Evolutionary conservation across 2,113 vertebrate genomes (phyloP).

Genomic region (Aegotheles bennettii): DNA sequence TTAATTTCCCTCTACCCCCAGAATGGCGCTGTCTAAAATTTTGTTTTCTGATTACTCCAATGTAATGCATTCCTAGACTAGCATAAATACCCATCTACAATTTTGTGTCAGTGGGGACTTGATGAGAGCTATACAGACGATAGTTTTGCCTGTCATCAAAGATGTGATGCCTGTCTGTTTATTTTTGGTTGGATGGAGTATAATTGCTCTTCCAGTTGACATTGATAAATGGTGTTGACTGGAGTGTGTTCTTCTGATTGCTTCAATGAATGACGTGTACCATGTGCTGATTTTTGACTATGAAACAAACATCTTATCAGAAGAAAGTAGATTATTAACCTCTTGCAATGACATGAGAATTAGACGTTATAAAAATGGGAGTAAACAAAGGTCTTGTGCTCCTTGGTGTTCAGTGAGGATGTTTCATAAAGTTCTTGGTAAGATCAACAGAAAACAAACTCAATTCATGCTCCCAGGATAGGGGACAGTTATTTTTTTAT

Average conservation of each 20-base stretch:
- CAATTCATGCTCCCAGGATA: not conserved
- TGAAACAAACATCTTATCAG: conserved; percentile 19
- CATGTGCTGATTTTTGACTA: conserved; percentile 26
- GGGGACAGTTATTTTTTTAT: not conserved
- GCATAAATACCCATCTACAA: not conserved
- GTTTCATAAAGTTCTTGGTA: not conserved
- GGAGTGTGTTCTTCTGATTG: conserved; percentile 54
- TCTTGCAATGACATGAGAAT: conserved; percentile 1
- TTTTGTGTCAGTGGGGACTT: not conserved
- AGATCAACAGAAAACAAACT: not conserved
- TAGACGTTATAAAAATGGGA: not conserved
- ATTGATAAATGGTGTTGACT: conserved; percentile 70
- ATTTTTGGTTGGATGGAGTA: conserved; percentile 57
- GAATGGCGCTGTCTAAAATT: not conserved
- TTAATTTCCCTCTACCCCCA: not conserved
- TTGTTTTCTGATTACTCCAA: not conserved
- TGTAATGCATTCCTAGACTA: not conserved
- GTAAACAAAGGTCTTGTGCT: not conserved
- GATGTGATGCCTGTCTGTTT: conserved; percentile 46
- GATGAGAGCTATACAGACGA: not conserved
- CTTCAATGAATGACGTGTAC: not conserved
- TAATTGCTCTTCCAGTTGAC: conserved; percentile 70
- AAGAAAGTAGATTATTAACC: not conserved
- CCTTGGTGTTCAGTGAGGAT: not conserved
- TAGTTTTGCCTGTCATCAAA: conserved; percentile 44